phyloP scores from a whole-genome alignment of 2,888 invertebrate genomes.

The Dastarcus helophoroides region DNA sequence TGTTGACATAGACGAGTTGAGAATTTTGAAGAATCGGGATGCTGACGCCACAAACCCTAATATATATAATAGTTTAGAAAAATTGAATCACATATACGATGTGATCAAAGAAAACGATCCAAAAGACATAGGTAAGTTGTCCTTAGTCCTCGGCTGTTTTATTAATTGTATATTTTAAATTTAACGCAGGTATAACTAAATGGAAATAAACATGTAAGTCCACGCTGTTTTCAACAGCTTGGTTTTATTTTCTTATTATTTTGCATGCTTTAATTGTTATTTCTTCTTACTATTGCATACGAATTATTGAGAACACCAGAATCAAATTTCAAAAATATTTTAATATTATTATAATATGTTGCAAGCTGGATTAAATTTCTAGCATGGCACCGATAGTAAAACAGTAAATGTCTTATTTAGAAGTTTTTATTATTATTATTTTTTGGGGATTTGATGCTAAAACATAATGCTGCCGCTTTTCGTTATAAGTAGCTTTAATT shows the following conservation, averaged over 20 bases:
- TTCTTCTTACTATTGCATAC: too few relatives aligned
- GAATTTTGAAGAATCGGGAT: constrained; percentile 66
- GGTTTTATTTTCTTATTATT: neutral
- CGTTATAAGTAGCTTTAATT: too few relatives aligned
- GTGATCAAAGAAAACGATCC: constrained; percentile 78
- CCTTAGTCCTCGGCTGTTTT: neutral
- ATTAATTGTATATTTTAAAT: constrained; percentile 4
- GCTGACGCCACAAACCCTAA: constrained; percentile 82
- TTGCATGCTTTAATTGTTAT: too few relatives aligned
- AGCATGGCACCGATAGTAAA: too few relatives aligned
- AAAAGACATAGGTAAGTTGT: constrained; percentile 47
- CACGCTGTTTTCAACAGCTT: constrained; percentile 2
- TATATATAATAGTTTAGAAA: constrained; percentile 71
- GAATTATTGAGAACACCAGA: too few relatives aligned
- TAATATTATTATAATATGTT: too few relatives aligned
- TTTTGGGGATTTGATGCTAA: too few relatives aligned
- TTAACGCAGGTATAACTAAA: constrained; percentile 17
- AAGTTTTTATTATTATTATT: too few relatives aligned
- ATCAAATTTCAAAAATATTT: too few relatives aligned
- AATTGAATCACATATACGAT: constrained; percentile 76
- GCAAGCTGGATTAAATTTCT: too few relatives aligned
- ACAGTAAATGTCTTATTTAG: too few relatives aligned
- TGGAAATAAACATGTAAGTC: constrained; percentile 20
- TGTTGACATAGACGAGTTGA: constrained; percentile 54
- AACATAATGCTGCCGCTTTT: too few relatives aligned